phyloP scores from a whole-genome alignment of 2,797 vertebrate species.

The Thripadectes ignobilis region DNA sequence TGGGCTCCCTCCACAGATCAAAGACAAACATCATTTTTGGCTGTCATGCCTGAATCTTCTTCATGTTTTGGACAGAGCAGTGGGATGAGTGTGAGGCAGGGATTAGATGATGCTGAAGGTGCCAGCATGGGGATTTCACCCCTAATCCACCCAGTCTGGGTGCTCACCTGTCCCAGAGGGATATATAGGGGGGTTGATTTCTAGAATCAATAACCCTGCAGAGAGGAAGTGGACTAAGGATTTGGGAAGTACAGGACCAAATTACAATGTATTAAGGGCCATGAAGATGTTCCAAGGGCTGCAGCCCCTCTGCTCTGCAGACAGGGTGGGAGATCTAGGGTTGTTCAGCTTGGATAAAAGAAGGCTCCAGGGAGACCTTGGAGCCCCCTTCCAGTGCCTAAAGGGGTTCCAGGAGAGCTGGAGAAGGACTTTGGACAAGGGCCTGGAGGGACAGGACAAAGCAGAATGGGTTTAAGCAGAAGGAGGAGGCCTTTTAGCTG shows the following conservation, averaged over 20 bases:
- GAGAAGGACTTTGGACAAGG: background rate
- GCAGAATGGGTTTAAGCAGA: background rate
- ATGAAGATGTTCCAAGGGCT: background rate
- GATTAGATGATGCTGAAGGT: background rate
- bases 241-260: background rate
- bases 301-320: background rate
- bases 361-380: background rate
- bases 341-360: background rate
- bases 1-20: fast-evolving
- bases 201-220: background rate
- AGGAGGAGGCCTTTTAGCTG: background rate
- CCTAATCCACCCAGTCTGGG: background rate
- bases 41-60: background rate
- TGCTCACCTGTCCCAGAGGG: background rate
- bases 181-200: fast-evolving
- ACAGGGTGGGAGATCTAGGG: background rate
- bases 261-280: background rate
- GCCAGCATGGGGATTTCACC: background rate
- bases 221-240: background rate
- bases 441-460: background rate
- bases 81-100: background rate
- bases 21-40: background rate
- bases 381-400: background rate
- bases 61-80: background rate
- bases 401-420: background rate